Evolutionary conservation across 2,113 vertebrate genomes (phyloP), one percentile per base, ranked within the genome.

Genomic region (Lepisosteus oculatus): DNA sequence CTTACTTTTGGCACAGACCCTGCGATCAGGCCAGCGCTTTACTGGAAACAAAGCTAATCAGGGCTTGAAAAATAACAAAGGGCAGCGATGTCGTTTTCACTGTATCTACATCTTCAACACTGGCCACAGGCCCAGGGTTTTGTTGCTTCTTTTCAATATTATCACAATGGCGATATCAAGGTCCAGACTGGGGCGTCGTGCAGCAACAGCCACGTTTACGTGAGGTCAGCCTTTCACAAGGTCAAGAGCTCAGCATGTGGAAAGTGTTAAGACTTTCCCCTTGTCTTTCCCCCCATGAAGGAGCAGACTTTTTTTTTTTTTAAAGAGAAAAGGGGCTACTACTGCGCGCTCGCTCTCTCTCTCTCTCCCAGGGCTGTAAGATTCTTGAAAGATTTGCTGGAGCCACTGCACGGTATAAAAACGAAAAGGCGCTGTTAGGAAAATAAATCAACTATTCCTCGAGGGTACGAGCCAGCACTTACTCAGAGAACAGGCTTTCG

Each of bases 401-500:
- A n/a, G 43, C 43, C 61, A 17, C 59, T 51, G 47, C 65, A 51
- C 57, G 78, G 75, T 55, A 73, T 80, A 74, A 71, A 84, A 83
- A 84, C 74, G 78, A 78, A 80, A 86, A 75, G 81, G 84, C 83
- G 87, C 79, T 85, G 85, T 73, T 75, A 83, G 79, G 80, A 84
- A 90, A 92, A 90, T 88, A 92, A 93, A 91, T 88, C 83, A 79
- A 69, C 85, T 82, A 85, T 83, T 90, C 85, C 89, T 86, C 69
- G 0, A 84, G 87, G 88, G 90, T 78, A 84, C 70, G 82, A 77
- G 84, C 85, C 78, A 61, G 86, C 75, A 85, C 87, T 83, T 71
- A 74, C 84, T 82, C 73, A 79, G 72, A 85, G 74, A 82, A 78
- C 76, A 81, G 74, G 79, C 80, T 78, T 78, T 47, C 42, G 74